Percentiles rank a stretch among this genome's conserved stretches.
Evolutionary conservation across 2,797 vertebrate species (phyloP).

Genomic region (Fistularia tabacaria): DNA sequence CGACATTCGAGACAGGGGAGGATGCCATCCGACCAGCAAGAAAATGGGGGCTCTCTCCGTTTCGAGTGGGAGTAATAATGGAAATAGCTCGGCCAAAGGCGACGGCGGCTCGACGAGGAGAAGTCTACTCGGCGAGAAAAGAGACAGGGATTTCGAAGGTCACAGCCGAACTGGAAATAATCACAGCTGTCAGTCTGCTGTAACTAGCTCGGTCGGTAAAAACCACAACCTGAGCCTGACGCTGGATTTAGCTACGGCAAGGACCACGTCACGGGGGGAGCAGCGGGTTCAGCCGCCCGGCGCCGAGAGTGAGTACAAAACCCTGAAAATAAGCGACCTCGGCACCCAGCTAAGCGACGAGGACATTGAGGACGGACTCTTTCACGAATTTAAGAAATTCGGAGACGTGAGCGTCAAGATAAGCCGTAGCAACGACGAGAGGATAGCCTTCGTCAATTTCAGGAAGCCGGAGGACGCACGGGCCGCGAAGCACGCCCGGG

Average conservation of each 20-base stretch:
- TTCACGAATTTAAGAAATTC: conserved; percentile 97
- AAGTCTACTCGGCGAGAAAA: conserved; percentile 79
- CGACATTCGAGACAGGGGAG: conserved; percentile 87
- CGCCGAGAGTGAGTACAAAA: conserved; percentile 90
- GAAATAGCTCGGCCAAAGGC: conserved; percentile 74
- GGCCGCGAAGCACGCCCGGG: conserved; percentile 91
- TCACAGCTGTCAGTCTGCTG: conserved; percentile 71
- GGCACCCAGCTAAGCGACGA: conserved; percentile 94
- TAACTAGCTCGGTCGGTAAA: conserved; percentile 69
- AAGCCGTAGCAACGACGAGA: conserved; percentile 88
- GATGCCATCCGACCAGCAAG: conserved; percentile 87
- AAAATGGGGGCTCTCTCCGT: conserved; percentile 82
- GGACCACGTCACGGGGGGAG: conserved; percentile 69
- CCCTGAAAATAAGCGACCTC: conserved; percentile 94
- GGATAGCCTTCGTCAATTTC: conserved; percentile 96
- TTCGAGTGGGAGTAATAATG: conserved; percentile 80
- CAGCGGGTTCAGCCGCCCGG: conserved; percentile 69
- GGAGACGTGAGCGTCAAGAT: conserved; percentile 97
- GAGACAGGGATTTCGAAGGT: conserved; percentile 86
- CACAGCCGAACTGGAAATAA: conserved; percentile 81
- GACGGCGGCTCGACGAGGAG: conserved; percentile 73
- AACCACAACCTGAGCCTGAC: conserved; percentile 76
- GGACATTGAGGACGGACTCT: conserved; percentile 95
- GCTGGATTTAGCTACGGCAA: conserved; percentile 67
- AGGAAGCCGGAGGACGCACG: conserved; percentile 91